Evolutionary conservation across 2,888 invertebrate genomes (phyloP).

Genomic region (Chrysolina oricalcia): DNA sequence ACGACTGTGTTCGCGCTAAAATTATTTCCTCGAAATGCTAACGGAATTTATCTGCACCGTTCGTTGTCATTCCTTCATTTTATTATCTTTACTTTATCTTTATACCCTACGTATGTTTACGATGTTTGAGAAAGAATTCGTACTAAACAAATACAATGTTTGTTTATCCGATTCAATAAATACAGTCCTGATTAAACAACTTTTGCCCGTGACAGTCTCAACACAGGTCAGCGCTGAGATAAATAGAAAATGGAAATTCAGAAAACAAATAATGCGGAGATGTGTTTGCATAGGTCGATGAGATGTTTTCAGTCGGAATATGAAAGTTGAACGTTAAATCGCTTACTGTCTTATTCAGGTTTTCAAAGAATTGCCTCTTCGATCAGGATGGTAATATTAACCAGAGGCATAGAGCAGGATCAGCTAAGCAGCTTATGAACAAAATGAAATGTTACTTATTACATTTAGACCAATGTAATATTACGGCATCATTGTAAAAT

Average conservation of each 20-base stretch:
- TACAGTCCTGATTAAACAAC: conserved; percentile 34
- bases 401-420: too few relatives aligned
- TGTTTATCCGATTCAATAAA: conserved; percentile 29
- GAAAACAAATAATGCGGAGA: conserved; percentile 12
- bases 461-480: too few relatives aligned
- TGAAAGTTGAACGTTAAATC: not conserved
- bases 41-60: conserved; percentile 19
- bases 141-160: conserved; percentile 28
- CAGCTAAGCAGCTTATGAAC: too few relatives aligned
- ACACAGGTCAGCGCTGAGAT: conserved; percentile 32
- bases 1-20: not conserved
- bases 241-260: not conserved
- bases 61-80: conserved; percentile 12
- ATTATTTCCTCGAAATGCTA: conserved; percentile 1
- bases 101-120: conserved; percentile 20
- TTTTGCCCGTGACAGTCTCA: conserved; percentile 36
- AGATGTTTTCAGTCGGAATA: conserved; percentile 15
- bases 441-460: too few relatives aligned
- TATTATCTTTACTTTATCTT: conserved; percentile 31
- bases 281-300: conserved; percentile 4
- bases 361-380: not conserved
- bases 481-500: too few relatives aligned
- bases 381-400: too few relatives aligned
- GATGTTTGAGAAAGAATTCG: conserved; percentile 22
- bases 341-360: not conserved